Evolutionary conservation across 2,888 invertebrate species (phyloP).

Genomic region (Thumatha senex): DNA sequence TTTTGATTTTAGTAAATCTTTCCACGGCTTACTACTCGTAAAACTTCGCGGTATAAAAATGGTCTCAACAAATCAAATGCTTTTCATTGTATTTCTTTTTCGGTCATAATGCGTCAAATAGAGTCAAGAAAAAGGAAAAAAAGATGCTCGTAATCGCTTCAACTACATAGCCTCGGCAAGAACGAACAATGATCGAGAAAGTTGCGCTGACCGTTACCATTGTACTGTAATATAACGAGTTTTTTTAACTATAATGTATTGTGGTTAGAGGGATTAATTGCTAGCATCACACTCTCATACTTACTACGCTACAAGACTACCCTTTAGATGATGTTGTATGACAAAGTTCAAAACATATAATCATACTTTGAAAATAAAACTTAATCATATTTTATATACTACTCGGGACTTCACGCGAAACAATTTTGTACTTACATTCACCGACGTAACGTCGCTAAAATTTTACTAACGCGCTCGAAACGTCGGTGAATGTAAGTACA

Average conservation of each 20-base stretch:
- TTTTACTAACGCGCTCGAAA: no score
- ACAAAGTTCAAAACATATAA: no score
- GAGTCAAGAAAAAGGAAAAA: slow-evolving; percentile 39
- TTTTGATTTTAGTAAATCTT: no score
- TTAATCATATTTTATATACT: no score
- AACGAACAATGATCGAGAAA: slow-evolving; percentile 56
- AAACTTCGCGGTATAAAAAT: slow-evolving; percentile 12
- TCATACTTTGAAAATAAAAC: no score
- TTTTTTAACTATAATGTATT: slow-evolving; percentile 17
- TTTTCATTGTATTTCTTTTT: slow-evolving; percentile 24
- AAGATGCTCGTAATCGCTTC: slow-evolving; percentile 49
- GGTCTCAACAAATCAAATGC: slow-evolving; percentile 22
- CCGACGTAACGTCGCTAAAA: no score
- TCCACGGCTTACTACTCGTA: no score
- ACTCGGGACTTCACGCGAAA: no score
- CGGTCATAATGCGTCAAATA: slow-evolving; percentile 32
- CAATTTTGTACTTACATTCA: no score
- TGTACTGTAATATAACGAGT: slow-evolving; percentile 23
- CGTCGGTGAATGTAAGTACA: no score
- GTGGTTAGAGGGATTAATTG: slow-evolving; percentile 8
- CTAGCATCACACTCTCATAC: not conserved
- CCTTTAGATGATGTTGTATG: no score
- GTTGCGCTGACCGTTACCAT: slow-evolving; percentile 45
- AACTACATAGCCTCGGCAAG: slow-evolving; percentile 43
- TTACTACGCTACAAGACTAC: no score